Base-by-base conservation (phyloP, 2,113 vertebrate genomes). In the Felis chaus region DNA sequence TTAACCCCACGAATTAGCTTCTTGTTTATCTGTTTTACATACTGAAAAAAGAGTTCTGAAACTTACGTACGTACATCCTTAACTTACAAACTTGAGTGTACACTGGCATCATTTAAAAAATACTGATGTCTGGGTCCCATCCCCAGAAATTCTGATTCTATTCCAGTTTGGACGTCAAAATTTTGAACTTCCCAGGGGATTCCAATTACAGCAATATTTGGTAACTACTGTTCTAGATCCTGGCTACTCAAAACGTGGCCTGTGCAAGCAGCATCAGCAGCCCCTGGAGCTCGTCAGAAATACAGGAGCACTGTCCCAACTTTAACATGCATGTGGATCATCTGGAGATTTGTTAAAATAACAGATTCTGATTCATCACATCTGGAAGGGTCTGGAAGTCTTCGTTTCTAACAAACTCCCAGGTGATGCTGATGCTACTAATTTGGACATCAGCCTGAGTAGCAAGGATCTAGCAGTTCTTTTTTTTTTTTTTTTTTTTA, bases 11-110 rank as follows among this genome's bases (percentile, higher is more conserved):
- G 25, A 91, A 65, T 90, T 21, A 71, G 14, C 81, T 91, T 73
- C 61, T 57, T 76, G 14, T 91, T 84, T 63, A 76, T 85, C 39
- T 71, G 27, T 91, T 97, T 83, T 74, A 97, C 11, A 91, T 27
- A 79, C 4, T 66, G 65, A 85, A 90, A 90, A 93, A 88, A 95
- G 84, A 86, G 10, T 86, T 71, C 31, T 94, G 79, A 76, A 92
- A 86, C 41, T 41, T 69, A 90, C 27, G 48, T 89, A 31, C 8
- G 61, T 27, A 93, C 71, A 82, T 29, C 69, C 48, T 87, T 78
- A 61, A 69, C 19, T 80, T 76, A 91, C 12, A 95, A 79, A 93
- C 31, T 71, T 88, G 31, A 93, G 29, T 25, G 10, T 0, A 61
- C 39, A 85, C 0, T 93, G 55, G 63, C 79, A 88, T 91, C 55